Evolutionary conservation across 2,797 vertebrate species (phyloP).

Genomic region (Sciaenops ocellatus): DNA sequence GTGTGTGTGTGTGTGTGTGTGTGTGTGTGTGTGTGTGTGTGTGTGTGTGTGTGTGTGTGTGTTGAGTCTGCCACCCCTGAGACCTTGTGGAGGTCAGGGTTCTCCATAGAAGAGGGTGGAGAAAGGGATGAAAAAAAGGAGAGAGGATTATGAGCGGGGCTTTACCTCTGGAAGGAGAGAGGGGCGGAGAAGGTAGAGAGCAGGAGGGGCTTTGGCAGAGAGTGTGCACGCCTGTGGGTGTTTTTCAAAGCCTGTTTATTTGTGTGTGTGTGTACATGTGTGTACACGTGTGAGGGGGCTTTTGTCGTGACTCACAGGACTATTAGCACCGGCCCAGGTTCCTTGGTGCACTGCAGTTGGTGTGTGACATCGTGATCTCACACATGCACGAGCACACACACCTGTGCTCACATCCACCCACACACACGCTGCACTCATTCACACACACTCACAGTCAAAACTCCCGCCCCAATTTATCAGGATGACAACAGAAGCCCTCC

Average conservation of each 20-base stretch:
- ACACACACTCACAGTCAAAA: slow-evolving; percentile 41
- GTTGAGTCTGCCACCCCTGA: not conserved
- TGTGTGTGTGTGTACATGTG: slow-evolving; percentile 27
- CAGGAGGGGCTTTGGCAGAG: slow-evolving; percentile 29
- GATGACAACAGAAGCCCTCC: slow-evolving; percentile 36
- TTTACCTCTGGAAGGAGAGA: slow-evolving; percentile 42
- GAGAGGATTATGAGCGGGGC: slow-evolving; percentile 39
- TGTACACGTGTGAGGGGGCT: slow-evolving; percentile 30
- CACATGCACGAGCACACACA: slow-evolving; percentile 7
- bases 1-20: slow-evolving; percentile 2
- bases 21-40: not conserved
- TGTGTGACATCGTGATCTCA: slow-evolving; percentile 33
- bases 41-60: not conserved
- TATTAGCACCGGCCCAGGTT: slow-evolving; percentile 43
- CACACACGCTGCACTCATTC: not conserved
- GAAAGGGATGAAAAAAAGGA: slow-evolving; percentile 23
- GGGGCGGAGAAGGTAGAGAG: slow-evolving; percentile 23
- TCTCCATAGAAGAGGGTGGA: slow-evolving; percentile 24
- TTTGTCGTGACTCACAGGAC: slow-evolving; percentile 66
- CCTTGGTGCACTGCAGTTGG: slow-evolving; percentile 40
- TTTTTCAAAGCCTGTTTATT: slow-evolving; percentile 52
- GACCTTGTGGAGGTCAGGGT: slow-evolving; percentile 49
- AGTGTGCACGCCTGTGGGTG: slow-evolving; percentile 41
- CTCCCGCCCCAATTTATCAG: slow-evolving; percentile 58
- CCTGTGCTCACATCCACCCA: not conserved